Evolutionary conservation across 2,888 invertebrate genomes (phyloP), one percentile per base, ranked within the genome.

Genomic region (Malthinus flaveolus): DNA sequence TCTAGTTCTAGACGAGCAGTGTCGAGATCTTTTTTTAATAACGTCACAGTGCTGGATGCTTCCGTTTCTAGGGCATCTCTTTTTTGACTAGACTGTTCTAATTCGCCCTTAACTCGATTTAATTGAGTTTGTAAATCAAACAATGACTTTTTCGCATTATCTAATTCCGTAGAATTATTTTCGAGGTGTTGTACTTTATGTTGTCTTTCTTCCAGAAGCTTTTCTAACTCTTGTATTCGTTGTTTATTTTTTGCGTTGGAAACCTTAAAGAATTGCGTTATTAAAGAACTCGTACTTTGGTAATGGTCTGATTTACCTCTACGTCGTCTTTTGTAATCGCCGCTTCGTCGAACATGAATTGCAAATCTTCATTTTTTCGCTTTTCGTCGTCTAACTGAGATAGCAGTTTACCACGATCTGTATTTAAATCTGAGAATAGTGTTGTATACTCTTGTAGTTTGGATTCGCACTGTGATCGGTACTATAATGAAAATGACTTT

Each of bases 301-400:
- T 23, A 23, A 23, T 23, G 23, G 2, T 23, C n/a, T n/a, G n/a
- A 73, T 79, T 82, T 84, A 95, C 94, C 85, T 93, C 90, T 66
- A 93, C 84, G 76, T 96, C 96, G 72, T 90, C 90, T 76, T 91
- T 93, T 69, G 87, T 87, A 70, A 96, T 90, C 44, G 91, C 88
- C 68, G 94, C 94, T 76, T 97, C 97, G 80, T 97, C 97, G 64
- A 93, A 88, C 56, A 91, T 84, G 75, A 96, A 96, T 79, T 93
- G 89, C 61, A 96, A 83, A 78, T 96, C 96, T 80, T 96, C 95
- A 4, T 89, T 87, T 78, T 89, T 92, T 73, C 89, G 87, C 67
- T 83, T 83, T 71, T 93, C 93, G 68, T 92, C 91, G 56, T 90
- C 90, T 64, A 94, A 76, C 70, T 87, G 85, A 60, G 83, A 80